Conservation (phyloP, 2,888 invertebrate genomes). For the Scrobipalpa atriplicella region DNA sequence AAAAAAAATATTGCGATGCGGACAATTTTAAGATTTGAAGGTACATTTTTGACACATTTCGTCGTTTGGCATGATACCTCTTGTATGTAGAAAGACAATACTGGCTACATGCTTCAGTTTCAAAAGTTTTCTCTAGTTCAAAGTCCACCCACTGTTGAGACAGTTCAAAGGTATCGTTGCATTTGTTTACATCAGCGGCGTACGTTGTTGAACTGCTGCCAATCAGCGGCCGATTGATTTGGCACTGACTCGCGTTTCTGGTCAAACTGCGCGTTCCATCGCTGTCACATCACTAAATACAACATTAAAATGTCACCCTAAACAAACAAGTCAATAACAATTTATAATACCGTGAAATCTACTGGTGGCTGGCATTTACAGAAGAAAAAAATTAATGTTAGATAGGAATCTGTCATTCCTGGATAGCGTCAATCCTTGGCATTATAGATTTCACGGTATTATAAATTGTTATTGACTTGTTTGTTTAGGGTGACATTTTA, state of each 20-base stretch:
- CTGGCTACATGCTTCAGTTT: not conserved
- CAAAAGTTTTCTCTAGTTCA: not conserved
- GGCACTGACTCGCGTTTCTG: constrained; percentile 12
- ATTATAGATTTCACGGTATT: no score
- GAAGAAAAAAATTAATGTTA: not conserved
- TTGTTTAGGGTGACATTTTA: constrained; percentile 3
- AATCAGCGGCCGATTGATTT: constrained; percentile 12
- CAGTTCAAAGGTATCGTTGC: constrained; percentile 3
- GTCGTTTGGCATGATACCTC: no score
- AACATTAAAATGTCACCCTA: constrained; percentile 2
- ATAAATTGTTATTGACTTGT: not conserved
- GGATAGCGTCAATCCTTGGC: no score
- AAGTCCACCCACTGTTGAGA: not conserved
- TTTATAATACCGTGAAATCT: no score
- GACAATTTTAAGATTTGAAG: no score
- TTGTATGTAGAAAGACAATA: no score
- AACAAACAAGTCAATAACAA: not conserved
- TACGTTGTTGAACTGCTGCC: constrained; percentile 16
- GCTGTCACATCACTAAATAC: not conserved
- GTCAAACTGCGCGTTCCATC: not conserved
- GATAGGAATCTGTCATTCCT: not conserved
- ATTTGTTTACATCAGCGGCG: constrained; percentile 23
- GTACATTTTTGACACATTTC: no score
- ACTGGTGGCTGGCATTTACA: no score
- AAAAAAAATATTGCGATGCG: no score